phyloP scores from a whole-genome alignment of 2,888 invertebrate species.

The Drosophila subsilvestris region DNA sequence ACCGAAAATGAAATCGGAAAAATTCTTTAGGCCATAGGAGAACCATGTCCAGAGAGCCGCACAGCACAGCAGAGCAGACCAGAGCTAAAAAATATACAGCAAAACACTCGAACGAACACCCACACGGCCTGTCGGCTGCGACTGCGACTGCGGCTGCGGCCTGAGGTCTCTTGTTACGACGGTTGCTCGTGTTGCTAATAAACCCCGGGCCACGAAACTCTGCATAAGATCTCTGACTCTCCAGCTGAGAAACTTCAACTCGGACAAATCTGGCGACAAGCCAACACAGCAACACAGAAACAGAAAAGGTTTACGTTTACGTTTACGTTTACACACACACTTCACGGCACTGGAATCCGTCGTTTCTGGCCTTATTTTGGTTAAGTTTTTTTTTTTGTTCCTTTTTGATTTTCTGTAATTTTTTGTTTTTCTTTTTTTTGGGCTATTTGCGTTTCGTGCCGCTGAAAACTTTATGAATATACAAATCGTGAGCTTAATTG shows the following conservation, averaged over 20 bases:
- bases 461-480: constrained; percentile 76
- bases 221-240: constrained; percentile 10
- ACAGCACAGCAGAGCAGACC: constrained; percentile 1
- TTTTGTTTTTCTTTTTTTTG: constrained; percentile 11
- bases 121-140: constrained; percentile 39
- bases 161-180: constrained; percentile 13
- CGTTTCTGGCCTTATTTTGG: constrained; percentile 25
- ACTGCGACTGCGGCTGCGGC: background rate
- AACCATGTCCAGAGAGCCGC: background rate
- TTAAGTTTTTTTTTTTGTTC: constrained; percentile 28
- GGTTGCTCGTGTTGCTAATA: constrained; percentile 56
- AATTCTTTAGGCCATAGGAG: background rate
- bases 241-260: constrained; percentile 5
- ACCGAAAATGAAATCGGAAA: background rate
- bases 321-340: constrained; percentile 39
- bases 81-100: too few species aligned
- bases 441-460: constrained; percentile 68
- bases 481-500: constrained; percentile 79
- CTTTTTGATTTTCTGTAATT: background rate
- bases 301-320: constrained; percentile 39
- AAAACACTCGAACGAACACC: constrained; percentile 55
- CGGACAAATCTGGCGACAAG: constrained; percentile 40
- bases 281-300: constrained; percentile 2
- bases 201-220: constrained; percentile 42
- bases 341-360: constrained; percentile 9